phyloP scores from a whole-genome alignment of 1,140 invertebrate species.

The Drosophila obscura region DNA sequence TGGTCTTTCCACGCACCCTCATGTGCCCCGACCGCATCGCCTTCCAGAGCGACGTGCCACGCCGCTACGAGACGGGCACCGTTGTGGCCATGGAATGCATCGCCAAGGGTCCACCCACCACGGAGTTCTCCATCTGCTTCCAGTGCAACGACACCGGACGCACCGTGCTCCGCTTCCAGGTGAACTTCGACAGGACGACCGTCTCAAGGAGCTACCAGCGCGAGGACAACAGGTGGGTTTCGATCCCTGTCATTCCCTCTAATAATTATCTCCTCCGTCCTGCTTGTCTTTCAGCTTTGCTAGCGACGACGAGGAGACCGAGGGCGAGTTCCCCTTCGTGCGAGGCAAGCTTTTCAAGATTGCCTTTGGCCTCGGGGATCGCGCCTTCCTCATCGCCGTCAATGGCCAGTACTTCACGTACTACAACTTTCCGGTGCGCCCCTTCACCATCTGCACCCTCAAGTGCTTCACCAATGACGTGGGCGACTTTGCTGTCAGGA shows the following conservation, averaged over 20 bases:
- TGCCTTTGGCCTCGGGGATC: slow-evolving; percentile 80
- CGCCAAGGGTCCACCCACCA: slow-evolving; percentile 74
- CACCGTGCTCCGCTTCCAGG: slow-evolving; percentile 73
- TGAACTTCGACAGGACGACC: slow-evolving; percentile 76
- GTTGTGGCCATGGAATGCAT: slow-evolving; percentile 83
- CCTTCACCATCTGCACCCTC: slow-evolving; percentile 76
- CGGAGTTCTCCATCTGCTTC: slow-evolving; percentile 82
- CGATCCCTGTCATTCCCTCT: accelerated
- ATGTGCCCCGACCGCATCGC: slow-evolving; percentile 73
- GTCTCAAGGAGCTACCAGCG: slow-evolving; percentile 74
- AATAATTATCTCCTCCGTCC: not conserved
- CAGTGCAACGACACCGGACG: slow-evolving; percentile 79
- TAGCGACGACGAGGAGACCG: slow-evolving; percentile 77
- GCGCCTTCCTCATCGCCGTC: slow-evolving; percentile 79
- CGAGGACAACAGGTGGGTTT: slow-evolving; percentile 68
- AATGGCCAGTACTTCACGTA: slow-evolving; percentile 83
- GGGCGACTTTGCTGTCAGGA: slow-evolving; percentile 76
- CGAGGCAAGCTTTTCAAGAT: slow-evolving; percentile 82
- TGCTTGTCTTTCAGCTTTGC: slow-evolving; percentile 50
- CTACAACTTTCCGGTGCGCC: slow-evolving; percentile 75
- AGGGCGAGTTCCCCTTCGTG: slow-evolving; percentile 79
- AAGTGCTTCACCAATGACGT: slow-evolving; percentile 78
- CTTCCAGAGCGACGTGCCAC: slow-evolving; percentile 80
- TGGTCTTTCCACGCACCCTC: slow-evolving; percentile 74
- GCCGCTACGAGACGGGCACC: slow-evolving; percentile 76